Evolutionary conservation across 2,113 vertebrate genomes (phyloP).

Genomic region (Pseudopodoces humilis): DNA sequence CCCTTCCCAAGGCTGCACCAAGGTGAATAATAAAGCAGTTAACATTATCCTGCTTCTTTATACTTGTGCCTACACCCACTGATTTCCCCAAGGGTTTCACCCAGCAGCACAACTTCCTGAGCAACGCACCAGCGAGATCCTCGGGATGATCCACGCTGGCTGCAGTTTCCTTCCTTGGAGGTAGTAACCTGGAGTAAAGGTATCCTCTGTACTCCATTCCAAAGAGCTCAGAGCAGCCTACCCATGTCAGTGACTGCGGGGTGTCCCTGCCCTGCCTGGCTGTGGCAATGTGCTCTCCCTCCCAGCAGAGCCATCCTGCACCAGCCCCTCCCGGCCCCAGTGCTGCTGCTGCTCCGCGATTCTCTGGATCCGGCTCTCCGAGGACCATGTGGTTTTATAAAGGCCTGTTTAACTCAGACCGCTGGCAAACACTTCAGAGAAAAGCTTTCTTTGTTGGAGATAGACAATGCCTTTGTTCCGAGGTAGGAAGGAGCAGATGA

Average conservation of each 20-base stretch:
- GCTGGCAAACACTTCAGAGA: not conserved
- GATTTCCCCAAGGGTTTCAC: not conserved
- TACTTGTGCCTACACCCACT: not conserved
- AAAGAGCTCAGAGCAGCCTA: fast-evolving
- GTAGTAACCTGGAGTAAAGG: not conserved
- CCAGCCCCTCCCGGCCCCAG: not conserved
- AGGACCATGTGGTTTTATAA: not conserved
- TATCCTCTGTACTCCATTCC: not conserved
- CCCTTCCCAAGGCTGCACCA: not conserved
- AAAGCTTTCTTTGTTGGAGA: slow-evolving; percentile 1
- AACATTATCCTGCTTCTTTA: not conserved
- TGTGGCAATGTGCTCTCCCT: not conserved
- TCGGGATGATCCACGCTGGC: fast-evolving
- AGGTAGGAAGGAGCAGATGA: not conserved
- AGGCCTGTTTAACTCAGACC: not conserved
- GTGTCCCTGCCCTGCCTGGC: not conserved
- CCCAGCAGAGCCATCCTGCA: not conserved
- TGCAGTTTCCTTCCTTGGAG: not conserved
- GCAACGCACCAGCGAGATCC: fast-evolving
- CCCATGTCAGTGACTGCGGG: fast-evolving
- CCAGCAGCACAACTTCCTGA: not conserved
- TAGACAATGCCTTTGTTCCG: not conserved
- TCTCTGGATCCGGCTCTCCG: fast-evolving
- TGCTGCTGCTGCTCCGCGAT: not conserved
- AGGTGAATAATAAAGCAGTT: not conserved